These are phyloP conservation scores for Conus ventricosus DNA, from an alignment of 1,140 invertebrate genomes.

Conservation along the genomic window DNA sequence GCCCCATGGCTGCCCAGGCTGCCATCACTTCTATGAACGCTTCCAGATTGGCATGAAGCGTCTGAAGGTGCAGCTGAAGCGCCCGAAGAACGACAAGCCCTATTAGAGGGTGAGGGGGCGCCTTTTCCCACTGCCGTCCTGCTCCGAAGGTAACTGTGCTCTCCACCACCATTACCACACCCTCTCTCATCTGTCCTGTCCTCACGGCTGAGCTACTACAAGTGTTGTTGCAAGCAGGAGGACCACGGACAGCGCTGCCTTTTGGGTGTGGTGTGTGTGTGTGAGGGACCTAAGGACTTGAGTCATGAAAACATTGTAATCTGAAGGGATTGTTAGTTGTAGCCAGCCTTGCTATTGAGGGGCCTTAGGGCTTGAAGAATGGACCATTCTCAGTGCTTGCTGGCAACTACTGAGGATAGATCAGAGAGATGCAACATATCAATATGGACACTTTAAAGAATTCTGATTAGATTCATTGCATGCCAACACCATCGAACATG, in stretches of 20 bases:
- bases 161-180: neutral
- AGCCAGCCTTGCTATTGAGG: too few relatives aligned
- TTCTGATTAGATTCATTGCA: too few relatives aligned
- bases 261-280: neutral
- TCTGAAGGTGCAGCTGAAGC: constrained; percentile 97
- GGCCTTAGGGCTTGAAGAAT: too few relatives aligned
- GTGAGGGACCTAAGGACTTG: neutral
- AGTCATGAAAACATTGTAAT: neutral
- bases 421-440: too few relatives aligned
- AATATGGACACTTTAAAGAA: too few relatives aligned
- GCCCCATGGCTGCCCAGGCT: constrained; percentile 91
- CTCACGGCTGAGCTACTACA: neutral
- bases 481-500: neutral
- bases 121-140: neutral
- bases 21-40: constrained; percentile 98
- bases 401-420: neutral
- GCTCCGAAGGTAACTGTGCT: neutral
- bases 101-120: constrained; percentile 55
- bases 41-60: constrained; percentile 98
- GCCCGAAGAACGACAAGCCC: constrained; percentile 87
- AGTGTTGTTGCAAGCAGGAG: neutral
- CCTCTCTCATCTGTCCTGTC: neutral
- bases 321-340: neutral
- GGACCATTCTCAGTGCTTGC: neutral
- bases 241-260: neutral